Evolutionary conservation across 2,113 vertebrate genomes (phyloP).

Genomic region (Oceanites oceanicus): DNA sequence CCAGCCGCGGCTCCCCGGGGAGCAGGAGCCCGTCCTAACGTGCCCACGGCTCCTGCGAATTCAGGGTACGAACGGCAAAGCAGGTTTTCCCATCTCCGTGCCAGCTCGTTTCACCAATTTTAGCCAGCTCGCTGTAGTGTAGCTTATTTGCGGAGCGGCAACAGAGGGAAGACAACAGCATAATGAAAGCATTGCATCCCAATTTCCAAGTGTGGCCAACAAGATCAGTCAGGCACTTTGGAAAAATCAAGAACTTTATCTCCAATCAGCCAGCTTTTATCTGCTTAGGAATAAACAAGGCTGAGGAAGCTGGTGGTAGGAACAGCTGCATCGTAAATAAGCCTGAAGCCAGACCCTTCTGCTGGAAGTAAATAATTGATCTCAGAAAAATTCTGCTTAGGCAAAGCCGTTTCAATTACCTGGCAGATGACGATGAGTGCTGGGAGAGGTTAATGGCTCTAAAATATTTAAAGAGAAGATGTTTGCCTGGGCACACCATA

Average conservation of each 20-base stretch:
- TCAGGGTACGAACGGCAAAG: rapidly evolving
- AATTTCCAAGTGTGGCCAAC: slow-evolving; percentile 56
- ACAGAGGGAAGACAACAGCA: not conserved
- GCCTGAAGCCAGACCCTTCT: slow-evolving; percentile 30
- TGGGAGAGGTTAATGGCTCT: not conserved
- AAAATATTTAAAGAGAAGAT: not conserved
- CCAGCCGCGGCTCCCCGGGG: not conserved
- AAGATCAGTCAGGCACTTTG: slow-evolving; percentile 50
- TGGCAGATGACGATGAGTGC: not conserved
- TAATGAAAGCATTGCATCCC: not conserved
- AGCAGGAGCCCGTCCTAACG: rapidly evolving
- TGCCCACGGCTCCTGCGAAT: rapidly evolving
- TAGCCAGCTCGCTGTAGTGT: rapidly evolving
- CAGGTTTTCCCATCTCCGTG: not conserved
- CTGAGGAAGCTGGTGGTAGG: slow-evolving; percentile 23
- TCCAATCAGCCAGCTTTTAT: slow-evolving; percentile 67
- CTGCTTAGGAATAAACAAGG: slow-evolving; percentile 58
- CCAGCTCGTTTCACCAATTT: not conserved
- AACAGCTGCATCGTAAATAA: slow-evolving; percentile 35
- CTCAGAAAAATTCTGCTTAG: slow-evolving; percentile 33
- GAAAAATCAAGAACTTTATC: slow-evolving; percentile 58
- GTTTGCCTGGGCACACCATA: not conserved
- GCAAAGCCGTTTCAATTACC: slow-evolving; percentile 31
- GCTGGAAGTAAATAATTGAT: slow-evolving; percentile 49
- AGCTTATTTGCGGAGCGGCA: not conserved